Percentiles rank a stretch among this genome's conserved stretches.
Conservation (phyloP, 2,888 invertebrate species). For the Busseola fusca region DNA sequence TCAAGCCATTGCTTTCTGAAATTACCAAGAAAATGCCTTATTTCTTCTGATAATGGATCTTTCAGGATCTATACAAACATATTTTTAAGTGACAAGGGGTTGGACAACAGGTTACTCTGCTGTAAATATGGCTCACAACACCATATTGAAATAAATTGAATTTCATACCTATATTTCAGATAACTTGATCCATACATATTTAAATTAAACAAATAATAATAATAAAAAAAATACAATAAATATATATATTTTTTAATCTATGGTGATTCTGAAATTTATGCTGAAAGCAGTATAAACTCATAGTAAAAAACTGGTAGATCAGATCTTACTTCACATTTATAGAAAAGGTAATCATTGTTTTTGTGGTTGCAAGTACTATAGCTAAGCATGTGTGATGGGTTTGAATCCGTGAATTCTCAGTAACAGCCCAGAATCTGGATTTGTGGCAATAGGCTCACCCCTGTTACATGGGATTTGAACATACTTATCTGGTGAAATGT, state of each 20-base stretch:
- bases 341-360: background rate
- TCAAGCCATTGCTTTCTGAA: background rate
- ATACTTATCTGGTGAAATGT: background rate
- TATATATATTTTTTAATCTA: too few species aligned
- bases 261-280: background rate
- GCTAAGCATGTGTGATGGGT: too few species aligned
- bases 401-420: too few species aligned
- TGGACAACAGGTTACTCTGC: background rate
- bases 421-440: background rate
- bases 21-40: too few species aligned
- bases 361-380: background rate
- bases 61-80: background rate
- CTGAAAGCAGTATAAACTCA: background rate
- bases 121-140: background rate
- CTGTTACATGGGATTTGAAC: background rate
- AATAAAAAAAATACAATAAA: too few species aligned
- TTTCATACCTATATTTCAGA: too few species aligned
- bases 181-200: too few species aligned
- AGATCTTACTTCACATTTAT: background rate
- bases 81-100: background rate
- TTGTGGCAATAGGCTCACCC: background rate
- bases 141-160: background rate
- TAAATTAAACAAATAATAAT: too few species aligned
- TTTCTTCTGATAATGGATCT: background rate
- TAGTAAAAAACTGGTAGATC: background rate